Percentiles rank a stretch among this genome's conserved stretches.
phyloP scores from a whole-genome alignment of 2,113 vertebrate genomes.

The Grammomys dolichurus region DNA sequence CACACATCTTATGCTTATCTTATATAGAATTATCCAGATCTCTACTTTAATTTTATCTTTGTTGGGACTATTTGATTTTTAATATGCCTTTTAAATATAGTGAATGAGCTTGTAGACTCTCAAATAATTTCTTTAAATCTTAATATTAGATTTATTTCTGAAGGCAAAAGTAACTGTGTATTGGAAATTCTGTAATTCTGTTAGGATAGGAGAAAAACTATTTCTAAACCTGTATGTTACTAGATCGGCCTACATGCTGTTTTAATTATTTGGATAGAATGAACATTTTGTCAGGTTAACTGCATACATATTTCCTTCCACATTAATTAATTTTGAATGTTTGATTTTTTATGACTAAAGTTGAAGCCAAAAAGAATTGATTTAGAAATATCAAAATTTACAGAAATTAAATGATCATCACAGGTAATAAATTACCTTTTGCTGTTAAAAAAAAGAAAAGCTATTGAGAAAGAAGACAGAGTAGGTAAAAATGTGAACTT shows the following conservation, averaged over 20 bases:
- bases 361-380: conserved; percentile 57
- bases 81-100: neutral
- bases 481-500: too few species aligned
- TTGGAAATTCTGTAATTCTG: neutral
- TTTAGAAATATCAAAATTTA: conserved; percentile 13
- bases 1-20: neutral
- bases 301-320: neutral
- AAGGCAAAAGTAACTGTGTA: neutral
- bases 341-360: conserved; percentile 50
- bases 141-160: neutral
- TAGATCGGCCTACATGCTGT: neutral
- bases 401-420: neutral
- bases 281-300: neutral
- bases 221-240: neutral
- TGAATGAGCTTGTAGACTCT: neutral
- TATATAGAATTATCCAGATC: neutral
- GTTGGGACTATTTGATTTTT: neutral
- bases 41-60: neutral
- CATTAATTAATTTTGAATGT: conserved; percentile 55
- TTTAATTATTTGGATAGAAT: neutral
- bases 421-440: neutral
- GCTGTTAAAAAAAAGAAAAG: neutral
- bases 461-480: too few species aligned
- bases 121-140: neutral
- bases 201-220: conserved; percentile 1